These are phyloP conservation scores for Falco berigora DNA, from an alignment of 2,797 vertebrate genomes.

Conservation along the genomic window DNA sequence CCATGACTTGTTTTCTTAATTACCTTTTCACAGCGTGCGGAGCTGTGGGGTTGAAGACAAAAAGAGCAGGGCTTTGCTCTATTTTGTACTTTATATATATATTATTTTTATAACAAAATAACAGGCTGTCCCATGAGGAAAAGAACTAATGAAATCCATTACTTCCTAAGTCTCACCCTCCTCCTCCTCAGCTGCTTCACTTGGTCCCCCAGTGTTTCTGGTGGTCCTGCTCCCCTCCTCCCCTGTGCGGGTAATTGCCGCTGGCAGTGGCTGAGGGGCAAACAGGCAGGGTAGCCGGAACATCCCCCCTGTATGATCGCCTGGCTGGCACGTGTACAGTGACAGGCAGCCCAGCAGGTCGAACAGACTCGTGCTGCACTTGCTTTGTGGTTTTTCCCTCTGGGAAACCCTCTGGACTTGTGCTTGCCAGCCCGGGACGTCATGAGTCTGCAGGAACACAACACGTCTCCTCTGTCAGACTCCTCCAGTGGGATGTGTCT, in stretches of 20 bases:
- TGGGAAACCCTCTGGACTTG: background rate
- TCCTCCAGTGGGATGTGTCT: background rate
- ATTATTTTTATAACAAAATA: background rate
- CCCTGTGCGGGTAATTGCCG: background rate
- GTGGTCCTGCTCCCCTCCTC: background rate
- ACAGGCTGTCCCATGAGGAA: background rate
- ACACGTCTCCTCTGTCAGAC: background rate
- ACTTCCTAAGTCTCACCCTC: background rate
- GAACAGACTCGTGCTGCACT: rapidly evolving
- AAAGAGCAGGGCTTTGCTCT: background rate
- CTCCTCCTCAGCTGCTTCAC: background rate
- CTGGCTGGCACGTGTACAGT: rapidly evolving
- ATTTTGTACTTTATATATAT: background rate
- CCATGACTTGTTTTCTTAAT: background rate
- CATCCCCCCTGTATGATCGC: rapidly evolving
- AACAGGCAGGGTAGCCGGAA: too few relatives aligned
- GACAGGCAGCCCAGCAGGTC: rapidly evolving
- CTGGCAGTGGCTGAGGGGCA: rapidly evolving
- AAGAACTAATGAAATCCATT: background rate
- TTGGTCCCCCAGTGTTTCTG: background rate
- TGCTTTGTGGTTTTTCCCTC: background rate
- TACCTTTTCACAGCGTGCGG: background rate
- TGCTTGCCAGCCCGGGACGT: background rate
- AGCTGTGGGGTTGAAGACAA: background rate
- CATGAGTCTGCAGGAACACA: background rate